Base-by-base conservation (phyloP, 2,888 invertebrate genomes). In the Noctua janthina region DNA sequence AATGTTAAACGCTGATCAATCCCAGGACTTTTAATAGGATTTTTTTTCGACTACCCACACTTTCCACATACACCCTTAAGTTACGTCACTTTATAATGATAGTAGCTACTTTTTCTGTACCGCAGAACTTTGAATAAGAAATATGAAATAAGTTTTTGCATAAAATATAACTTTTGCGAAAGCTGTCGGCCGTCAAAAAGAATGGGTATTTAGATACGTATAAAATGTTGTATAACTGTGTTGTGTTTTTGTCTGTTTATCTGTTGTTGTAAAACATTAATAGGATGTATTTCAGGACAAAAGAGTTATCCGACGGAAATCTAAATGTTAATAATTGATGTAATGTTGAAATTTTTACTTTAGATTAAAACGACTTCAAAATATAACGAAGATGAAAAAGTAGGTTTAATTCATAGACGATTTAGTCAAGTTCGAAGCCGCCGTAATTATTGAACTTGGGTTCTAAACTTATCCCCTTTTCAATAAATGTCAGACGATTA, bases 91-190 rank as follows among this genome's bases (percentile, higher is more conserved):
- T 82, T 78, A 72, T 89, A 86, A 87, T 84, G 81, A 90, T 81
- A 80, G 79, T 81, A 71, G 79, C 76, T 68, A 84, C 91, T 89
- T 92, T 91, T 91, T 90, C 89, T 87, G 86, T 86, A 83, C 88
- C 87, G 87, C 87, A 82, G 89, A 93, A 92, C 93, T 93, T 92
- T 91, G 93, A 94, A 94, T 93, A 95, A 94, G 95, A 95, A 95
- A 95, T 95, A 95, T 95, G 95, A 94, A 94, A 94, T 89, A 96
- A 96, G 94, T 96, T 96, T 91, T 84, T 91, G 87, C 95, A 95
- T 96, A 95, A 96, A 95, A 94, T 92, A 95, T 91, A 94, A 95
- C 93, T 96, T 94, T 81, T 82, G 83, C 88, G 93, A 93, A 94
- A 93, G 93, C 92, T 94, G 93, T 92, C 93, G 90, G 92, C 92